phyloP scores from a whole-genome alignment of 2,888 invertebrate species.

The Lydus trimaculatus region DNA sequence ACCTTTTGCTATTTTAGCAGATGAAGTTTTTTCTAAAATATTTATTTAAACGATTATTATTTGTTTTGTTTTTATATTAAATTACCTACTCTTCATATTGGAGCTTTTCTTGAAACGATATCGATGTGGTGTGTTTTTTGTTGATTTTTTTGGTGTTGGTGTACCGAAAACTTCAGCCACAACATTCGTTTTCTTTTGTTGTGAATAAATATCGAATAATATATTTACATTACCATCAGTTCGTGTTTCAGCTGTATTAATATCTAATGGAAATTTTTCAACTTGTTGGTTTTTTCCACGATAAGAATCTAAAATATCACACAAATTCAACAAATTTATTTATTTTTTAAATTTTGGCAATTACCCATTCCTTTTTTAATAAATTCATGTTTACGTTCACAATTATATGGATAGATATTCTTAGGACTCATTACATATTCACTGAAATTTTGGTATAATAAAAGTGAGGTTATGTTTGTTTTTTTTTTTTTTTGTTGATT shows the following conservation, averaged over 20 bases:
- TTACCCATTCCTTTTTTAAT: conserved; percentile 82
- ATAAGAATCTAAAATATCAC: conserved; percentile 63
- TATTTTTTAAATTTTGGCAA: not conserved
- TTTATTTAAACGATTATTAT: conserved; percentile 26
- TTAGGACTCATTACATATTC: conserved; percentile 79
- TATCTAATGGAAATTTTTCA: conserved; percentile 82
- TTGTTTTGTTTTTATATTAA: too few relatives aligned
- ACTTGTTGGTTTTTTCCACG: conserved; percentile 72
- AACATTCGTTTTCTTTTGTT: conserved; percentile 64
- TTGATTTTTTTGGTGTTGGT: conserved; percentile 58
- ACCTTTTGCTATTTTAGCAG: conserved; percentile 41
- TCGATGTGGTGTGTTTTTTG: conserved; percentile 41
- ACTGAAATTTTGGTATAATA: conserved; percentile 61
- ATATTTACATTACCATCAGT: conserved; percentile 77
- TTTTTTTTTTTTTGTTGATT: not conserved
- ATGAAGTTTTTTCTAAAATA: conserved; percentile 26
- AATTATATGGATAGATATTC: conserved; percentile 79
- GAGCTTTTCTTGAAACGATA: not conserved
- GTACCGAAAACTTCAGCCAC: conserved; percentile 63
- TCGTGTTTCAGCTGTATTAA: conserved; percentile 75
- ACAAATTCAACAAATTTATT: conserved; percentile 5
- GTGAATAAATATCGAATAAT: conserved; percentile 65
- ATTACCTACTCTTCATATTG: not conserved
- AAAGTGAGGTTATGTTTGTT: conserved; percentile 24
- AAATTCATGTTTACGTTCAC: conserved; percentile 79